phyloP scores from a whole-genome alignment of 2,888 invertebrate species.

The Heliconius hortense region DNA sequence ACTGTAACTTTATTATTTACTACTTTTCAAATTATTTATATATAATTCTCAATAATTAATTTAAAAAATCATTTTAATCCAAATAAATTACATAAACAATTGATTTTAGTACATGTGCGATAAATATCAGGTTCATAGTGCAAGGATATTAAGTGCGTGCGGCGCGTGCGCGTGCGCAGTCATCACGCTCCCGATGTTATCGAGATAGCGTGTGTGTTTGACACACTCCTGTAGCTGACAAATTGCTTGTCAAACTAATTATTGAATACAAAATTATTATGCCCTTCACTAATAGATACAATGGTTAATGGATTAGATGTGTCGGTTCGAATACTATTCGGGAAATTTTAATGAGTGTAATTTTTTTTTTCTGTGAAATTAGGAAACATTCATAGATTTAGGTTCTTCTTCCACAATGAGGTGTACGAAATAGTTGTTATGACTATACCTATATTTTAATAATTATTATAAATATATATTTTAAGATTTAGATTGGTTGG shows the following conservation, averaged over 20 bases:
- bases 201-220: slow-evolving; percentile 31
- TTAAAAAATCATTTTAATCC: background rate
- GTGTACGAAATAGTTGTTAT: too few species aligned
- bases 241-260: slow-evolving; percentile 37
- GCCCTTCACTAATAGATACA: slow-evolving; percentile 12
- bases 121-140: slow-evolving; percentile 47
- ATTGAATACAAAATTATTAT: slow-evolving; percentile 29
- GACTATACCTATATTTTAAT: too few species aligned
- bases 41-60: background rate
- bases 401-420: too few species aligned
- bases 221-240: slow-evolving; percentile 37
- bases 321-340: slow-evolving; percentile 32
- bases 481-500: too few species aligned
- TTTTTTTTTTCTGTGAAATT: too few species aligned
- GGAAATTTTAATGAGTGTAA: background rate
- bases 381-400: too few species aligned
- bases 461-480: too few species aligned
- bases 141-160: slow-evolving; percentile 46
- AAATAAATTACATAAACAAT: slow-evolving; percentile 33
- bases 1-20: too few species aligned
- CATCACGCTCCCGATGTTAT: slow-evolving; percentile 42
- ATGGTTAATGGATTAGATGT: slow-evolving; percentile 11
- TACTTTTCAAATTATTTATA: background rate
- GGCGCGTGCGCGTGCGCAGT: slow-evolving; percentile 47
- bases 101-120: slow-evolving; percentile 43